Percentiles rank a stretch among this genome's conserved stretches.
Conservation (phyloP, 2,113 vertebrate species). For the Tursiops truncatus region DNA sequence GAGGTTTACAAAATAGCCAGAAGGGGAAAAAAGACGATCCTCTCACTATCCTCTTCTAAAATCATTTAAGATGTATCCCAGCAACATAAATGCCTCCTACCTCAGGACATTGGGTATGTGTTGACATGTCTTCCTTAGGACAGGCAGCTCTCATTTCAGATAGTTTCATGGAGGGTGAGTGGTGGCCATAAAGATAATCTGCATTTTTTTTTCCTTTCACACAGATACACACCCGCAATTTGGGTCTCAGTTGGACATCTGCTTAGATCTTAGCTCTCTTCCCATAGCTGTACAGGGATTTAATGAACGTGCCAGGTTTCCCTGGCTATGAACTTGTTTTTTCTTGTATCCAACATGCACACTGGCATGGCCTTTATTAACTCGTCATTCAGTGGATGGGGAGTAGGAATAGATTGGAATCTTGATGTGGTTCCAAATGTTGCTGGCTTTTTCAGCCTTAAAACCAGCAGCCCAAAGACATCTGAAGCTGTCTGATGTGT, state of each 20-base stretch:
- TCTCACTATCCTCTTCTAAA: background rate
- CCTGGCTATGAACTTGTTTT: conserved; percentile 66
- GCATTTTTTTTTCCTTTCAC: background rate
- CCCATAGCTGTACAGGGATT: conserved; percentile 50
- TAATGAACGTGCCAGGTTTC: conserved; percentile 40
- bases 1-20: background rate
- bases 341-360: conserved; percentile 70
- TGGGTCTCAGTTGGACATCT: conserved; percentile 35
- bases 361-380: conserved; percentile 63
- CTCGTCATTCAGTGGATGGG: conserved; percentile 67
- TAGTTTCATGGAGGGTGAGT: background rate
- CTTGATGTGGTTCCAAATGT: conserved; percentile 76
- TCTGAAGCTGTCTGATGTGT: conserved; percentile 64
- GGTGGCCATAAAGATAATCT: background rate
- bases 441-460: conserved; percentile 60
- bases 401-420: conserved; percentile 61
- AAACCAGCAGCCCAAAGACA: conserved; percentile 69
- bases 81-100: background rate
- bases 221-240: background rate
- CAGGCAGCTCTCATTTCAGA: background rate
- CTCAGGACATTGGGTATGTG: background rate
- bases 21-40: background rate
- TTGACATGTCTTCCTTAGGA: background rate
- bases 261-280: conserved; percentile 48
- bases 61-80: background rate